Evolutionary conservation across 2,113 vertebrate genomes (phyloP), one percentile per base, ranked within the genome.

Genomic region (Phylloscopus trochiloides): DNA sequence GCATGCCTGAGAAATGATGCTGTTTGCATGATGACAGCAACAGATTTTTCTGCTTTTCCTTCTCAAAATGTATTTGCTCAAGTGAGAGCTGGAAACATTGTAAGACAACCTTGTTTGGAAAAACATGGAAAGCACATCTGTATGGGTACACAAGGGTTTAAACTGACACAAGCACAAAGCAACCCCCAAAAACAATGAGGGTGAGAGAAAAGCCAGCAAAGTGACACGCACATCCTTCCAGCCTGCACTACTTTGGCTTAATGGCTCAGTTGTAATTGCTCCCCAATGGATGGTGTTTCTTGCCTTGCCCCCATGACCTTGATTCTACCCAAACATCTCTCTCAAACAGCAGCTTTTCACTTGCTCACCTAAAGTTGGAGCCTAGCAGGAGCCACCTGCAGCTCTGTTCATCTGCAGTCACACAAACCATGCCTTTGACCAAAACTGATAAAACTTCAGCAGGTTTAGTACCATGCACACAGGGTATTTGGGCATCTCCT

Each of bases 141-240:
- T 42, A 34, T 5, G 43, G 34, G 59, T 67, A 62, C 67, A 70
- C 54, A 68, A 45, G 75, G 42, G 71, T 45, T 68, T 76, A 72
- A 76, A 90, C 15, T 58, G 71, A 88, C 2, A 0, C 16, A 52
- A 91, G 42, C 9, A 66, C 0, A 0, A 13, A 90, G 47, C 66
- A 65, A 61, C 12, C 13, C 43, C 28, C n/a, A 57, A 32, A 55
- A 55, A 14, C 0, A 0, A 45, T 1, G 12, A 43, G 75, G 36
- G 45, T 26, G 24, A 40, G 91, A 79, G 28, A 45, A 74, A 52
- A 82, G 47, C 10, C 19, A 78, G 19, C 12, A 14, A 29, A 77
- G 57, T 59, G 42, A 57, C 63, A 58, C 1, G 0, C 20, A 31
- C 14, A 14, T 47, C 76, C 54, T 88, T 57, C 16, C 59, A 77